Base-by-base conservation (phyloP, 1,140 invertebrate species). In the Drosophila setifemur region DNA sequence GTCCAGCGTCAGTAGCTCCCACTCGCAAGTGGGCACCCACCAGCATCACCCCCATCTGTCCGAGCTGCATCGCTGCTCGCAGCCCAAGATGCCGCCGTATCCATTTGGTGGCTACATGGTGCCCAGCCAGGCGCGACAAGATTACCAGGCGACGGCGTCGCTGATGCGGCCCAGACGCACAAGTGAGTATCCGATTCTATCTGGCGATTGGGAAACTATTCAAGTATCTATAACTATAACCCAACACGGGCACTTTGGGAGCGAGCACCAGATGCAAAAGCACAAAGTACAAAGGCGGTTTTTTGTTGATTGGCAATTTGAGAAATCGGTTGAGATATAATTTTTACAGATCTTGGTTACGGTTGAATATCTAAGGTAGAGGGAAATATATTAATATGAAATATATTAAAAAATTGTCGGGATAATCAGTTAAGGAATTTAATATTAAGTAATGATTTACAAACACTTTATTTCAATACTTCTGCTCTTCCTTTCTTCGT, bases 71-170 rank as follows among this genome's bases (percentile, higher is more conserved):
- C 79, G 81, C 11, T 90, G 75, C 57, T 87, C 88, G 19, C 88
- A 90, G 73, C 88, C 88, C 40, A 86, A 89, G 73, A 90, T 90
- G 88, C 88, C 88, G 12, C 88, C 88, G 11, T 90, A 90, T 77
- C 88, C 88, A 8, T 73, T 90, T 19, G 85, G 88, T 31, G 88
- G 88, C 48, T 90, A 89, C 39, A 87, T 87, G 44, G 53, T 86
- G 49, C 44, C 70, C 54, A 74, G 54, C 23, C 77, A 76, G 39
- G 50, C 73, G 48, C 37, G 72, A 21, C 69, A 63, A 37, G 74
- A 73, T 35, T 33, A 28, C 29, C 67, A 44, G 66, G 39, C 61
- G 9, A 48, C 52, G 29, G 61, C 73, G 18, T 49, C 70, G 12
- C 40, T 58, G 44, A 75, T 73, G 52, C 75, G 75, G 44, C 81